Evolutionary conservation across 2,888 invertebrate genomes (phyloP).

Genomic region (Brenthis daphne): DNA sequence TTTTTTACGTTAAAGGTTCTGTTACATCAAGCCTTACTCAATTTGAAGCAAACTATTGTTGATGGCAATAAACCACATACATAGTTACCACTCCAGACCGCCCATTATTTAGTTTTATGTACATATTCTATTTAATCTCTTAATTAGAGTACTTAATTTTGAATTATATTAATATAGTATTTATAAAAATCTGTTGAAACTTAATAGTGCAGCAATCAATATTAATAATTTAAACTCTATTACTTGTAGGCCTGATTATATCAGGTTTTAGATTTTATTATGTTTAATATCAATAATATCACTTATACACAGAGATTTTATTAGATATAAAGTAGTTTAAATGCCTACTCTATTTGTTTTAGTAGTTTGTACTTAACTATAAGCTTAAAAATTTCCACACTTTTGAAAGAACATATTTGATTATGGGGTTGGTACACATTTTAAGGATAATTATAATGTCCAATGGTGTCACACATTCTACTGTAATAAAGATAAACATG

Average conservation of each 20-base stretch:
- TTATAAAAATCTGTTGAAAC: background rate
- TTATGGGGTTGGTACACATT: too few relatives aligned
- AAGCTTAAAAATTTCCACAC: conserved; percentile 23
- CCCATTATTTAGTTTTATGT: conserved; percentile 38
- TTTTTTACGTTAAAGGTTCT: background rate
- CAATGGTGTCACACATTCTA: too few relatives aligned
- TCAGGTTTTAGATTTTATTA: background rate
- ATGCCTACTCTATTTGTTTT: conserved; percentile 12
- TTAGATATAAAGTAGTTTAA: conserved; percentile 16
- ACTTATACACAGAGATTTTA: conserved; percentile 25
- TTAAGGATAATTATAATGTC: too few relatives aligned
- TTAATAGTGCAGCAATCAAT: conserved; percentile 13
- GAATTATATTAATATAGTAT: conserved; percentile 8
- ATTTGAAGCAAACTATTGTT: conserved; percentile 9
- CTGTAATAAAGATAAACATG: too few relatives aligned
- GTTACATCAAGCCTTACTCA: conserved; percentile 10
- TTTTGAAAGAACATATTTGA: conserved; percentile 15
- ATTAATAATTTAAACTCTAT: background rate
- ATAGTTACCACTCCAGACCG: conserved; percentile 44
- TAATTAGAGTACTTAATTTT: conserved; percentile 29
- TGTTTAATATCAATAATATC: conserved; percentile 9
- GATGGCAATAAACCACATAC: conserved; percentile 24
- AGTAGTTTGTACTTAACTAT: conserved; percentile 21
- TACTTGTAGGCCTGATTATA: background rate
- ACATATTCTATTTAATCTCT: conserved; percentile 22